Conservation (phyloP, 2,113 vertebrate species). For the Sigmodon hispidus region DNA sequence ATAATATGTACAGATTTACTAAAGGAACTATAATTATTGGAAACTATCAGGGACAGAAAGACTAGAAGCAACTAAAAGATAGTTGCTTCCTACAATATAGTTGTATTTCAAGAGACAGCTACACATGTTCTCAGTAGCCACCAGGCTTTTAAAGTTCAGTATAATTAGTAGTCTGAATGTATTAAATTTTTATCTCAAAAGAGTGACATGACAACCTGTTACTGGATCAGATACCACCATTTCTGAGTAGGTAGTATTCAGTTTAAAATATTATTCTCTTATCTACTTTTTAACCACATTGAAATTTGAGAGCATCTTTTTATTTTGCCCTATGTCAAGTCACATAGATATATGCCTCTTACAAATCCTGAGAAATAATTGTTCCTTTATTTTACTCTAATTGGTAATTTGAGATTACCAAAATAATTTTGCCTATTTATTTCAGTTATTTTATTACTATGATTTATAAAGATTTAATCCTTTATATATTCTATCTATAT, state of each 20-base stretch:
- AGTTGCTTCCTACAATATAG: neutral
- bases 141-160: neutral
- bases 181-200: neutral
- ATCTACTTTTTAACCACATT: neutral
- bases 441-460: neutral
- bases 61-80: neutral
- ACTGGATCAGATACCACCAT: neutral
- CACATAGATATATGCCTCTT: neutral
- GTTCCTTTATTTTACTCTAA: neutral
- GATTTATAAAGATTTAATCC: neutral
- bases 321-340: neutral
- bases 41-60: neutral
- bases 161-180: neutral
- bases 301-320: neutral
- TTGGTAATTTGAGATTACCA: neutral
- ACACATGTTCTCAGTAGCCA: too few relatives aligned
- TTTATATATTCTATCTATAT: neutral
- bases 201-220: neutral
- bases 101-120: neutral
- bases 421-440: neutral
- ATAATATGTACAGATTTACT: accelerated
- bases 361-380: neutral
- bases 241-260: neutral
- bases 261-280: neutral
- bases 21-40: neutral